Conservation (phyloP, 2,797 vertebrate species). For the Pipistrellus pygmaeus region DNA sequence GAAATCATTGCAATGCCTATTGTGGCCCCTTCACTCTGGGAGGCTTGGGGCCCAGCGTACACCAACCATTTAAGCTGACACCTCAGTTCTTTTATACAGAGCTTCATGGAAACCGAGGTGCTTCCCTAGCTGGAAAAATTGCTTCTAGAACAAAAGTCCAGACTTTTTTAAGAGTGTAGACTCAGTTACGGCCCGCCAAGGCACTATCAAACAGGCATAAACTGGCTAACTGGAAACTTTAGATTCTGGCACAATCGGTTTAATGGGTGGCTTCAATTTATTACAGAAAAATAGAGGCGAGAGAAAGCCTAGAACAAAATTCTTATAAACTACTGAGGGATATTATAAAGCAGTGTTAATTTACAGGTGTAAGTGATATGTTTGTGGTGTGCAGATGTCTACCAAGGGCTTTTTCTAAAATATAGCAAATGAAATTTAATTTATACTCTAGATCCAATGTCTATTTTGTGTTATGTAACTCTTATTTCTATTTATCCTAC, state of each 20-base stretch:
- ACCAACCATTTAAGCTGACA: neutral
- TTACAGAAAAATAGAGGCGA: conserved; percentile 8
- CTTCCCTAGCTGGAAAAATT: conserved; percentile 57
- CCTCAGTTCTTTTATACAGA: neutral
- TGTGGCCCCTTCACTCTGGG: rapidly evolving
- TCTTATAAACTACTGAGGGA: neutral
- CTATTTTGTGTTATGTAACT: neutral
- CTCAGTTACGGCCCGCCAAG: neutral
- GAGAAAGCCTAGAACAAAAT: conserved; percentile 9
- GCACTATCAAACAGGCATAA: neutral
- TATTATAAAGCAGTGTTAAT: neutral
- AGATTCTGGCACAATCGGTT: neutral
- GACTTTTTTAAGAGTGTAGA: neutral
- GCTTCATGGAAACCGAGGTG: neutral
- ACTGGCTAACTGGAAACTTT: conserved; percentile 14
- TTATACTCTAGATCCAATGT: conserved; percentile 14
- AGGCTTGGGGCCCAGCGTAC: neutral
- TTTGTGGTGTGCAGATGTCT: neutral
- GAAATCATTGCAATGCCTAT: neutral
- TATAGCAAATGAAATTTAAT: conserved; percentile 11
- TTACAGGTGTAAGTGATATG: neutral
- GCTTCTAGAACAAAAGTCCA: conserved; percentile 51
- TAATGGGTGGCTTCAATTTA: conserved; percentile 16
- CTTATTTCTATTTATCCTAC: conserved; percentile 1
- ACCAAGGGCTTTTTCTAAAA: neutral